Conservation (phyloP, 2,888 invertebrate species). For the Anticlea derivata region DNA sequence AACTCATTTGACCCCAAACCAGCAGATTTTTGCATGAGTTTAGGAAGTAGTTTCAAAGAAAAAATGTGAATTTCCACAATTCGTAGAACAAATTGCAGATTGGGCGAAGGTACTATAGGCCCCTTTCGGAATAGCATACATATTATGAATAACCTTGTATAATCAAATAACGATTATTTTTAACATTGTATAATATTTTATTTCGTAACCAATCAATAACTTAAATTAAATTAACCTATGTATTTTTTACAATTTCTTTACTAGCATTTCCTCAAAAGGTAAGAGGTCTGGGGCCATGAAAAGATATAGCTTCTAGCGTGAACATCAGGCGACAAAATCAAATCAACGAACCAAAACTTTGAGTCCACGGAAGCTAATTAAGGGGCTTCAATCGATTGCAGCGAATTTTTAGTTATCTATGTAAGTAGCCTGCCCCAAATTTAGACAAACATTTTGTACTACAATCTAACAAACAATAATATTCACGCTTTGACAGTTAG, state of each 20-base stretch:
- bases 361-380: background rate
- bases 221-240: constrained; percentile 16
- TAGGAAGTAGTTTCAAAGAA: too few species aligned
- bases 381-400: background rate
- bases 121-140: too few species aligned
- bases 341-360: background rate
- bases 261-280: constrained; percentile 5
- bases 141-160: background rate
- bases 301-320: background rate
- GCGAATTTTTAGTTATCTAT: too few species aligned
- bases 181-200: constrained; percentile 27
- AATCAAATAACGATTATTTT: constrained; percentile 2
- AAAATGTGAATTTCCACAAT: too few species aligned
- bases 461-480: too few species aligned
- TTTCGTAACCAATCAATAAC: constrained; percentile 24
- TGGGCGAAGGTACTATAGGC: too few species aligned
- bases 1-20: too few species aligned
- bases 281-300: background rate
- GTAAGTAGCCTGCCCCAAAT: too few species aligned
- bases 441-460: too few species aligned
- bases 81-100: too few species aligned
- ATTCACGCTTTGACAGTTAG: too few species aligned
- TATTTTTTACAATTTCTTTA: constrained; percentile 16
- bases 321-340: constrained; percentile 1
- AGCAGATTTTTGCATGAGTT: too few species aligned